Conservation (phyloP, 2,888 invertebrate genomes). For the Trichogramma evanescens region DNA sequence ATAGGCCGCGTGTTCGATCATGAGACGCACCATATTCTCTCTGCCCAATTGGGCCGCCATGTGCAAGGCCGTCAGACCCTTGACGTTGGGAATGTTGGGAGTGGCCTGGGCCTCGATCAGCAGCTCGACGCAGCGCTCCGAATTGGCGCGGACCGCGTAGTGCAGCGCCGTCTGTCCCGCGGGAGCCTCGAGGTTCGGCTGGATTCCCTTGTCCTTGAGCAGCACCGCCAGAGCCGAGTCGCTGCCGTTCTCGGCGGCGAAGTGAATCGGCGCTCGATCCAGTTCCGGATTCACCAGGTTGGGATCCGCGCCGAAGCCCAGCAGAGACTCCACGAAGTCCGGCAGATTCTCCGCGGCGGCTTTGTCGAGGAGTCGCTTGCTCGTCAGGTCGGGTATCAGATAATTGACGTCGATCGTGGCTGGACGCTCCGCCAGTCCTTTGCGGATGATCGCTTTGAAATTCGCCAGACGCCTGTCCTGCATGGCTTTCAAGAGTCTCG, state of each 20-base stretch:
- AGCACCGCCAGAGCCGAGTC: slow-evolving; percentile 30
- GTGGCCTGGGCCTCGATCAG: slow-evolving; percentile 53
- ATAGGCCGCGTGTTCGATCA: slow-evolving; percentile 50
- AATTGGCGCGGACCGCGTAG: slow-evolving; percentile 44
- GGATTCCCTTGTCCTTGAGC: slow-evolving; percentile 32
- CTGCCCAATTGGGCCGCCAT: slow-evolving; percentile 57
- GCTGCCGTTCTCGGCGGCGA: slow-evolving; percentile 53
- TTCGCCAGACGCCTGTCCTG: slow-evolving; percentile 20
- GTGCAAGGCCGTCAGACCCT: slow-evolving; percentile 55
- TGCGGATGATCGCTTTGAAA: slow-evolving; percentile 28
- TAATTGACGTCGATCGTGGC: slow-evolving; percentile 49
- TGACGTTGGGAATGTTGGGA: slow-evolving; percentile 53
- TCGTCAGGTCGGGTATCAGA: slow-evolving; percentile 53
- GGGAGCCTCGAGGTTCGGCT: slow-evolving; percentile 36
- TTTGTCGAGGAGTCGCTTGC: slow-evolving; percentile 57
- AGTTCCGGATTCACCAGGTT: slow-evolving; percentile 54
- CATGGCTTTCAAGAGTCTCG: slow-evolving; percentile 21
- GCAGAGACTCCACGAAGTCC: slow-evolving; percentile 54
- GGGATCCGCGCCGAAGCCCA: slow-evolving; percentile 58
- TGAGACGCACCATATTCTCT: slow-evolving; percentile 51
- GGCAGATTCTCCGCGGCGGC: slow-evolving; percentile 52
- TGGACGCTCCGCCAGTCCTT: slow-evolving; percentile 18
- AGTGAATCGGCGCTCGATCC: slow-evolving; percentile 60
- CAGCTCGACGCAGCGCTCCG: slow-evolving; percentile 51
- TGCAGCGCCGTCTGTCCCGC: slow-evolving; percentile 40